Conservation (phyloP, 2,888 invertebrate species). For the Drosophila pullipes region DNA sequence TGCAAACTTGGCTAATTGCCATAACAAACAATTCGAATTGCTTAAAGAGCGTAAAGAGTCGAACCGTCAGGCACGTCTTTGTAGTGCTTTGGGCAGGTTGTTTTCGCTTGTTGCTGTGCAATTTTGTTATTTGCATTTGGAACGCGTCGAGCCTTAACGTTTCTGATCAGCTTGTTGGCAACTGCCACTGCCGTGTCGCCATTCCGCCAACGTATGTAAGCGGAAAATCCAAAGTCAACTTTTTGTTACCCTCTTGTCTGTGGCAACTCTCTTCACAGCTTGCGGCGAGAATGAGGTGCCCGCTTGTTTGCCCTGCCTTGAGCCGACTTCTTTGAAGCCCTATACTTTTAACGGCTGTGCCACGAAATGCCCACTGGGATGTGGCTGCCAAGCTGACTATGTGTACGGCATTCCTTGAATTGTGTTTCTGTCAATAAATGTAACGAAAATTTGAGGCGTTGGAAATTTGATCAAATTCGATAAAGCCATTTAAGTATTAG, state of each 20-base stretch:
- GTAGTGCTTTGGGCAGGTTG: constrained; percentile 10
- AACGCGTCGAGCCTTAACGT: constrained; percentile 16
- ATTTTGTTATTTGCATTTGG: constrained; percentile 46
- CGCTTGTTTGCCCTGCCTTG: constrained; percentile 46
- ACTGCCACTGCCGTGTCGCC: constrained; percentile 7
- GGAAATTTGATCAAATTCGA: neutral
- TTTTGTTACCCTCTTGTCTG: neutral
- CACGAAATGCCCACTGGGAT: constrained; percentile 42
- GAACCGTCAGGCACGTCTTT: neutral
- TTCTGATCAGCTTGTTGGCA: constrained; percentile 19
- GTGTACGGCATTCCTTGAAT: too few relatives aligned
- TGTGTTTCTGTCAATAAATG: constrained; percentile 2
- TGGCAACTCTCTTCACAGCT: constrained; percentile 22
- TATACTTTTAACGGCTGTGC: neutral
- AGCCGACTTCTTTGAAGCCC: constrained; percentile 40
- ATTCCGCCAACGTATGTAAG: constrained; percentile 40
- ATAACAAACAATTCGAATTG: constrained; percentile 33
- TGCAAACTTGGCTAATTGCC: constrained; percentile 50
- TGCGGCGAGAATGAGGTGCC: constrained; percentile 55
- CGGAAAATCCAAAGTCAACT: constrained; percentile 1
- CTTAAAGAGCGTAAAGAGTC: constrained; percentile 37
- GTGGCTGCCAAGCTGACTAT: constrained; percentile 46
- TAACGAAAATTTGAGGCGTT: neutral
- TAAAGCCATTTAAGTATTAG: constrained; percentile 1
- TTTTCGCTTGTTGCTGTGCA: constrained; percentile 12